Evolutionary conservation across 2,888 invertebrate genomes (phyloP), one percentile per base, ranked within the genome.

Genomic region (Eupeodes luniger): DNA sequence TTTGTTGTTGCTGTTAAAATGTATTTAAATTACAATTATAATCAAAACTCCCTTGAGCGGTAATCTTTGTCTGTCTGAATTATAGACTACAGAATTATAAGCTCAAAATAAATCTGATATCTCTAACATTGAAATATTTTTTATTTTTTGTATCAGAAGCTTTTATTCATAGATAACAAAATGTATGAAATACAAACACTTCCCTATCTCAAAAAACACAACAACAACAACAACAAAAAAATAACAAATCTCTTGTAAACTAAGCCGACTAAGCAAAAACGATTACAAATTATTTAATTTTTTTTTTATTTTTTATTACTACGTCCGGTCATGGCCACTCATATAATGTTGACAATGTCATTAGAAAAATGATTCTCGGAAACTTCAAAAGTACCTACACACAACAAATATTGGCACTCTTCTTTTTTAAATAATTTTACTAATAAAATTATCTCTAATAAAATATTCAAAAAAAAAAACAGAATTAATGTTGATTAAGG

Each of bases 281-380:
- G 34, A 59, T 59, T 59, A 59, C 34, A 59, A 66, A 27, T 66
- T 66, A 27, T 10, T 27, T 27, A 27, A 2, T 19, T 19, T 19
- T 19, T 19, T 27, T 66, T 66, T 49, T 16, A 3, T 49, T 27
- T 66, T 14, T 66, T 49, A 66, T 27, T 66, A 27, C 66, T 49
- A 40, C 34, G 67, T 67, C 34, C 34, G 67, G 67, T 67, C 51
- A 67, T 49, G 67, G 67, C 51, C 67, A 67, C n/a, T 49, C 51
- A 67, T 67, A 36, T 5, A 40, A 67, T 49, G 34, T 19, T 66
- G 64, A 47, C 64, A 66, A 4, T 67, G 67, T n/a, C 36, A 51
- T 34, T 36, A 64, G 14, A 64, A 44, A 64, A 64, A 27, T 47
- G 47, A 64, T 47, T 14, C 12, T 9, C 12, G 19, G 47, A 11